Conservation (phyloP, 2,888 invertebrate genomes). For the Metalampra italica region DNA sequence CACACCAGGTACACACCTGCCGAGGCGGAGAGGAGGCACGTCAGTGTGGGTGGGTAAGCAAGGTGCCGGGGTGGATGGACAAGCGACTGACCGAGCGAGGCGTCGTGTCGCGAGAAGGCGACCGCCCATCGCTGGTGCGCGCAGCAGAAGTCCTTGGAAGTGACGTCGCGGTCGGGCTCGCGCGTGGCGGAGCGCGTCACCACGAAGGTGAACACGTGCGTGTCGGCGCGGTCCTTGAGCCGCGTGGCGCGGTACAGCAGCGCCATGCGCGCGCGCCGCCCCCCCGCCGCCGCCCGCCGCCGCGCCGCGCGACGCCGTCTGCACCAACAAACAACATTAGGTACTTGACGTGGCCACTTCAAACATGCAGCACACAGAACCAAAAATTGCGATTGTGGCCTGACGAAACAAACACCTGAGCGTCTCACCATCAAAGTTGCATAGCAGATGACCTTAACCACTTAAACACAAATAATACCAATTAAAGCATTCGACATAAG, state of each 20-base stretch:
- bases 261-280: conserved; percentile 81
- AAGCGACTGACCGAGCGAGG: conserved; percentile 74
- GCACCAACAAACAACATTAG: no score
- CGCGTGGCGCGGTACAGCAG: conserved; percentile 89
- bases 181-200: conserved; percentile 87
- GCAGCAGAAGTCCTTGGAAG: conserved; percentile 89
- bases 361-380: no score
- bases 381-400: no score
- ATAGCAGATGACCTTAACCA: no score
- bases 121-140: conserved; percentile 91
- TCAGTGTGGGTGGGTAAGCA: not conserved
- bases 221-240: conserved; percentile 88
- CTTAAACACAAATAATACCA: no score
- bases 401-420: no score
- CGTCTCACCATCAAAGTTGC: no score
- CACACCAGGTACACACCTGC: conserved; percentile 88
- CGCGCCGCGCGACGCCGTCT: not conserved
- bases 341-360: no score
- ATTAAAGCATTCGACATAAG: no score
- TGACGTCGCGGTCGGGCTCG: conserved; percentile 88
- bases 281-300: conserved; percentile 59
- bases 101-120: conserved; percentile 86
- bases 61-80: no score
- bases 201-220: conserved; percentile 90
- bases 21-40: conserved; percentile 28